Evolutionary conservation across 2,113 vertebrate genomes (phyloP).

Genomic region (Centropus unirufus): DNA sequence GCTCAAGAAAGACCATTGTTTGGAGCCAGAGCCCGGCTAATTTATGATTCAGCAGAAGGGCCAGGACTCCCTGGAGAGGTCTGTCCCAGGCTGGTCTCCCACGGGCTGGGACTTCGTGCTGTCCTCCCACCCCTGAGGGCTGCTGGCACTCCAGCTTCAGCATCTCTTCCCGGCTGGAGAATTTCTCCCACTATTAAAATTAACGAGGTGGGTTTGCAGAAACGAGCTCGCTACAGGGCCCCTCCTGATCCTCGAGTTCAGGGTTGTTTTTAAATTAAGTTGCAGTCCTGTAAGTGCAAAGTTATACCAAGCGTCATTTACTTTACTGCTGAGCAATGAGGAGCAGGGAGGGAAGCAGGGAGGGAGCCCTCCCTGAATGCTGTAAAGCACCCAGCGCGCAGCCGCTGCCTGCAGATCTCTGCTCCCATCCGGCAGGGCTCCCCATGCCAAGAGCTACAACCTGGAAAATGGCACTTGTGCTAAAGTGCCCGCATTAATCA

Average conservation of each 20-base stretch:
- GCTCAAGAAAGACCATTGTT: constrained; percentile 31
- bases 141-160: background rate
- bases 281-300: constrained; percentile 49
- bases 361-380: background rate
- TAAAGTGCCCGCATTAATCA: constrained; percentile 57
- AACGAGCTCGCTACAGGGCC: background rate
- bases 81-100: background rate
- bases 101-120: background rate
- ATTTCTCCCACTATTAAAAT: constrained; percentile 71
- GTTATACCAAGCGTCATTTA: constrained; percentile 71
- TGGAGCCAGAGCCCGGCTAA: background rate
- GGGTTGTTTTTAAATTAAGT: constrained; percentile 59
- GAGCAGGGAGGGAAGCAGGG: constrained; percentile 18
- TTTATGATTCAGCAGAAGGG: constrained; percentile 9
- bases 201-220: constrained; percentile 68
- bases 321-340: constrained; percentile 63
- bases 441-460: constrained; percentile 14
- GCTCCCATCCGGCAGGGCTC: background rate
- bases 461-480: constrained; percentile 48
- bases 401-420: background rate
- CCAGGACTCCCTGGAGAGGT: background rate
- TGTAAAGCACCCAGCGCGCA: background rate
- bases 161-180: constrained; percentile 10
- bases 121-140: background rate
- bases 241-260: constrained; percentile 54